Evolutionary conservation across 2,113 vertebrate species (phyloP).

Genomic region (Theropithecus gelada): DNA sequence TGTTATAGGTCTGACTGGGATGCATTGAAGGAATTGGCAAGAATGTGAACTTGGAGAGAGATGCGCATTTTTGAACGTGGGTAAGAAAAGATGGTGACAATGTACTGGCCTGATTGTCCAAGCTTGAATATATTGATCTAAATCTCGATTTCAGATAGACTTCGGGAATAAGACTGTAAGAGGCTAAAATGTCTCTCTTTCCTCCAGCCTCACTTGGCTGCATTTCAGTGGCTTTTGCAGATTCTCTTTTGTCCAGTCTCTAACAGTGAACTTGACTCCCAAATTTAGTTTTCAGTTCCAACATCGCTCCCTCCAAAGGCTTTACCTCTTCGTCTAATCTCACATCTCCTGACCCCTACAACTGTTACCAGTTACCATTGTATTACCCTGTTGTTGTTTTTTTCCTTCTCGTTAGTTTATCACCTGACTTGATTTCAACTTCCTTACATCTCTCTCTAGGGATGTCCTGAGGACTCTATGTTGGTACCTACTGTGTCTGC

Average conservation of each 20-base stretch:
- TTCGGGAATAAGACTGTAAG: background rate
- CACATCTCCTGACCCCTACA: background rate
- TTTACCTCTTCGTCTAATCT: background rate
- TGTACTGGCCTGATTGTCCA: background rate
- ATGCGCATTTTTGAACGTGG: background rate
- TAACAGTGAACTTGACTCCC: background rate
- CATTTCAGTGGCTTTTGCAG: background rate
- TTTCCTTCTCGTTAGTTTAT: background rate
- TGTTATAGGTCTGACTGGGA: slow-evolving; percentile 53
- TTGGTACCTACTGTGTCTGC: background rate
- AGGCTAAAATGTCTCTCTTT: background rate
- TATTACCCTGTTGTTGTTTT: accelerated
- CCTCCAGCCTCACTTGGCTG: background rate
- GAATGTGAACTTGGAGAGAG: slow-evolving; percentile 8
- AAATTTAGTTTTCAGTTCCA: background rate
- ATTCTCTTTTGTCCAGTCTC: background rate
- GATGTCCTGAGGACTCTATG: background rate
- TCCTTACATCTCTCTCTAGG: background rate
- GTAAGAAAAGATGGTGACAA: background rate
- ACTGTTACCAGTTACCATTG: accelerated
- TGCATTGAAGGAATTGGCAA: background rate
- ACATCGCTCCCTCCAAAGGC: background rate
- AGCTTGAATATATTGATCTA: background rate
- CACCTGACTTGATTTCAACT: background rate
- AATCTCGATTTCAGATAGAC: background rate